These are phyloP conservation scores for Drosophila ezoana DNA, from an alignment of 2,888 invertebrate species.

Conservation along the genomic window DNA sequence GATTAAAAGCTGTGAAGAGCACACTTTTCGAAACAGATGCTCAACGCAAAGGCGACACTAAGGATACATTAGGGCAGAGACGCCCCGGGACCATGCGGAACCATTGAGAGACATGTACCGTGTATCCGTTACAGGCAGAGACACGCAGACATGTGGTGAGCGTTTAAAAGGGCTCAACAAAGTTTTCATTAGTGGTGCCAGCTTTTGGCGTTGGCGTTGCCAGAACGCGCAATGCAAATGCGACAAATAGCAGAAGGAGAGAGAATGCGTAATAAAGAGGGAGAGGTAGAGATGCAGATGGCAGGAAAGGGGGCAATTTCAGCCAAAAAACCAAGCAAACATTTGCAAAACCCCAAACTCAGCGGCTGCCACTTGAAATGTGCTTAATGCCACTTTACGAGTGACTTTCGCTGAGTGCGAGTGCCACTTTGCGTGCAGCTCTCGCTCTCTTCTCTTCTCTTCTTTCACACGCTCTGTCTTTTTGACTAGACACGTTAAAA, in stretches of 20 bases:
- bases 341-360: slow-evolving; percentile 68
- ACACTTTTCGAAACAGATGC: slow-evolving; percentile 26
- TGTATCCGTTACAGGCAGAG: slow-evolving; percentile 26
- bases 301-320: neutral
- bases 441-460: slow-evolving; percentile 21
- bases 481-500: slow-evolving; percentile 60
- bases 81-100: slow-evolving; percentile 19
- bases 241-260: slow-evolving; percentile 26
- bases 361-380: slow-evolving; percentile 71
- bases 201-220: slow-evolving; percentile 54
- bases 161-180: slow-evolving; percentile 73
- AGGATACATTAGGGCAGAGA: slow-evolving; percentile 54
- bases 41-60: slow-evolving; percentile 30
- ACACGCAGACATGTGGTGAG: slow-evolving; percentile 52
- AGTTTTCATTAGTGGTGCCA: slow-evolving; percentile 73
- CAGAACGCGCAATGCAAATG: slow-evolving; percentile 43
- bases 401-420: slow-evolving; percentile 77
- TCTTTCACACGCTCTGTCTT: slow-evolving; percentile 1
- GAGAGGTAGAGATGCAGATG: neutral
- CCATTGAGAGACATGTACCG: slow-evolving; percentile 14
- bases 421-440: slow-evolving; percentile 74
- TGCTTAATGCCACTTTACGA: slow-evolving; percentile 82
- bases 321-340: slow-evolving; percentile 56
- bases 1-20: slow-evolving; percentile 52
- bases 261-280: slow-evolving; percentile 3